Evolutionary conservation across 2,888 invertebrate genomes (phyloP).

Genomic region (Eupithecia exiguata): DNA sequence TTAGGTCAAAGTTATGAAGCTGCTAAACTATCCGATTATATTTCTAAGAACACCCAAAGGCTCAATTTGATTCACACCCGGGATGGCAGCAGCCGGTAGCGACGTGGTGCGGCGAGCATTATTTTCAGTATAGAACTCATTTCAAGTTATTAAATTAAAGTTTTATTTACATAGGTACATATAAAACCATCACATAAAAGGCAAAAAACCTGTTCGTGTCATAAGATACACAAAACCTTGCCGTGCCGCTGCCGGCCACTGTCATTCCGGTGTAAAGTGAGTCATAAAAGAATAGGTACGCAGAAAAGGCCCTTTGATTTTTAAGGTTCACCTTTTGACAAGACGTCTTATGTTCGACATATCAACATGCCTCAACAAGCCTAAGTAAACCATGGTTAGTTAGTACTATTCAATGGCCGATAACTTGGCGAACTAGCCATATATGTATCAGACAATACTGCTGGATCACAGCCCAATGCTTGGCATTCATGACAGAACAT

Average conservation of each 20-base stretch:
- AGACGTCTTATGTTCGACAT: too few species aligned
- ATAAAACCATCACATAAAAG: too few species aligned
- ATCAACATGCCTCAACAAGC: not conserved
- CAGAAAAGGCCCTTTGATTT: not conserved
- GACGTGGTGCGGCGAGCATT: too few species aligned
- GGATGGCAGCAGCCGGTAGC: too few species aligned
- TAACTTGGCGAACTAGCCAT: not conserved
- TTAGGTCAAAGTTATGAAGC: not conserved
- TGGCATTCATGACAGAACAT: slow-evolving; percentile 13
- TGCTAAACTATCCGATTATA: not conserved
- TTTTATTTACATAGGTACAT: too few species aligned
- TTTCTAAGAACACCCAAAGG: not conserved
- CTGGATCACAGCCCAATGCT: slow-evolving; percentile 13
- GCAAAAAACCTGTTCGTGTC: too few species aligned
- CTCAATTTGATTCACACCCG: too few species aligned
- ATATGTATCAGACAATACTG: slow-evolving; percentile 19
- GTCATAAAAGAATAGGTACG: not conserved
- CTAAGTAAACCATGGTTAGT: not conserved
- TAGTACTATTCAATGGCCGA: not conserved
- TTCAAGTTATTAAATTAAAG: too few species aligned
- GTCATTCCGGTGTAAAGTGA: too few species aligned
- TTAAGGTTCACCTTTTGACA: not conserved
- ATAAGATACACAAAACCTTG: too few species aligned
- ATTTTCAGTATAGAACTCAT: too few species aligned
- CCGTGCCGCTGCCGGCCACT: too few species aligned